Percentiles rank a stretch among this genome's conserved stretches.
phyloP scores from a whole-genome alignment of 2,797 vertebrate species.

The Bradypodion ventrale region DNA sequence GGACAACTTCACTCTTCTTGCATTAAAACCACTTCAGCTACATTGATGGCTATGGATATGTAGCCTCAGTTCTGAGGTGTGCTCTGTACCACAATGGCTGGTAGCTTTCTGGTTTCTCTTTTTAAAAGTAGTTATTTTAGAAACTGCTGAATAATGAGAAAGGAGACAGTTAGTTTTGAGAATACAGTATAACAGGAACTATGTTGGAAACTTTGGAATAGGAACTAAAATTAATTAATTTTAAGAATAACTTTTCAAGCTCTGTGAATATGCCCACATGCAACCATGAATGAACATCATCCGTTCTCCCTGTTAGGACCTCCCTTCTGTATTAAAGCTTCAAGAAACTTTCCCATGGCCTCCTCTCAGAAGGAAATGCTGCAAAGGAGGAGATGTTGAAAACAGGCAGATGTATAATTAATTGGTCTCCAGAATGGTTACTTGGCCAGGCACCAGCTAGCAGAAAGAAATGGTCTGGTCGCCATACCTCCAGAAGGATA shows the following conservation, averaged over 20 bases:
- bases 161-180: neutral
- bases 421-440: neutral
- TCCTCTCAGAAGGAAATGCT: neutral
- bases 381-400: neutral
- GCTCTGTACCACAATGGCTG: too few relatives aligned
- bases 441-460: neutral
- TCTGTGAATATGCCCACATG: neutral
- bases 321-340: neutral
- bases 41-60: too few relatives aligned
- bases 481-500: too few relatives aligned
- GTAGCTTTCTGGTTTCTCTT: too few relatives aligned
- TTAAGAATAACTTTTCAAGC: neutral
- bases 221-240: neutral
- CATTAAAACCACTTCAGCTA: too few relatives aligned
- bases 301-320: neutral
- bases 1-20: too few relatives aligned
- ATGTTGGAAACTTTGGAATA: neutral
- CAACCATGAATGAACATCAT: neutral
- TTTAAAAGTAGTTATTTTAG: neutral
- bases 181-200: neutral
- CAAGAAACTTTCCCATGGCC: neutral
- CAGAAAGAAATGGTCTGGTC: too few relatives aligned
- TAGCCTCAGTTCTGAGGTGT: too few relatives aligned
- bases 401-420: neutral
- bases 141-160: neutral